phyloP scores from a whole-genome alignment of 2,797 vertebrate species.

The Orientallactaga sibirica region DNA sequence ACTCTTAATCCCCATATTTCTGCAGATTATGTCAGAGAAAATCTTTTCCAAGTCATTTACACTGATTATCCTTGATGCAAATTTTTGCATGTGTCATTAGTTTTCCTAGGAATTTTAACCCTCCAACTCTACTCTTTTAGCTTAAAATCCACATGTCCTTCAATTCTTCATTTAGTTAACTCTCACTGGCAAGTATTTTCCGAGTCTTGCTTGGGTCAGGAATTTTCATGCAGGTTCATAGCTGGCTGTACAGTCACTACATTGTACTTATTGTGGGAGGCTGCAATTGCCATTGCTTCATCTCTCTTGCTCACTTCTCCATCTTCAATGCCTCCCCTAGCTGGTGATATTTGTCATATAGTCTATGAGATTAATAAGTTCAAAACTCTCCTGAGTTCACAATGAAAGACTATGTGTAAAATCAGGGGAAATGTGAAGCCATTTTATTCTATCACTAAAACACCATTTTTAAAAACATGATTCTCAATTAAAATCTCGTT shows the following conservation, averaged over 20 bases:
- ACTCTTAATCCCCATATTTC: not conserved
- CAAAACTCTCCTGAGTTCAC: not conserved
- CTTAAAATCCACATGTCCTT: not conserved
- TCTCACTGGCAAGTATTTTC: not conserved
- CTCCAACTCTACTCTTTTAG: not conserved
- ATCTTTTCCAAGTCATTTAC: constrained; percentile 9
- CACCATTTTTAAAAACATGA: constrained; percentile 32
- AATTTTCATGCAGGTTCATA: not conserved
- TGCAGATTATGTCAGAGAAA: not conserved
- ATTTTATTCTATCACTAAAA: not conserved
- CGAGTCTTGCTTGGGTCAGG: not conserved
- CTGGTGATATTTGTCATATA: constrained; percentile 31
- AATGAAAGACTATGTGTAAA: not conserved
- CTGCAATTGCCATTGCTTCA: not conserved
- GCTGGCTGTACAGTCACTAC: not conserved
- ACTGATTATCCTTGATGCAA: not conserved
- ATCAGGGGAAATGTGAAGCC: not conserved
- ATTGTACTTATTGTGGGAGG: not conserved
- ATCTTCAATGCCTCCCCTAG: not conserved
- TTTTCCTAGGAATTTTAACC: not conserved
- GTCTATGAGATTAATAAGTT: constrained; percentile 47
- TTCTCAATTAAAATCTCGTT: constrained; percentile 68
- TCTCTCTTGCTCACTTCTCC: not conserved
- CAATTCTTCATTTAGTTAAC: not conserved
- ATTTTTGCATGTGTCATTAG: not conserved